A percentile compares a stretch with the other conserved stretches of the same genome.
Conservation (phyloP, 2,888 invertebrate species). For the Volucella inanis region DNA sequence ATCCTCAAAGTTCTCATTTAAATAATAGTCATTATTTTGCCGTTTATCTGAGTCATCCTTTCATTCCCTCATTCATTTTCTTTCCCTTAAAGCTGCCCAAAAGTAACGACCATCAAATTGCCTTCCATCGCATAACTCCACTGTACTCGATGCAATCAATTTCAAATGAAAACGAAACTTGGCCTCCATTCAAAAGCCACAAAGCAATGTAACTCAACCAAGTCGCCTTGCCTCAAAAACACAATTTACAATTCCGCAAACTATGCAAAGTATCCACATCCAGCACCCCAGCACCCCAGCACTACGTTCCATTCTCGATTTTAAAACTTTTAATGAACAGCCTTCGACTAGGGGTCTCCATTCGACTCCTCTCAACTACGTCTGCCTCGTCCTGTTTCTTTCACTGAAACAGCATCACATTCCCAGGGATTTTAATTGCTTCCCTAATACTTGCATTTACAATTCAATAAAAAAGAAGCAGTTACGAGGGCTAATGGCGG, state of each 20-base stretch:
- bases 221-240: slow-evolving; percentile 11
- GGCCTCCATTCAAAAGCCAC: slow-evolving; percentile 4
- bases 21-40: too few species aligned
- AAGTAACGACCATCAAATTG: slow-evolving; percentile 14
- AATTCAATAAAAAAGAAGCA: slow-evolving; percentile 55
- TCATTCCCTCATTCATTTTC: not conserved
- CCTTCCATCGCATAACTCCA: slow-evolving; percentile 7
- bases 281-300: not conserved
- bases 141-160: slow-evolving; percentile 42
- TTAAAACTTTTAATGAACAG: slow-evolving; percentile 63
- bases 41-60: not conserved
- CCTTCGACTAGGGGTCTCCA: slow-evolving; percentile 8
- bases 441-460: slow-evolving; percentile 69
- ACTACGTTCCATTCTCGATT: slow-evolving; percentile 28
- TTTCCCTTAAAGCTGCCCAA: not conserved
- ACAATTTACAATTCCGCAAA: slow-evolving; percentile 43
- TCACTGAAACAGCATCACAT: slow-evolving; percentile 22
- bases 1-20: too few species aligned
- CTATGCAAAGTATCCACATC: slow-evolving; percentile 38
- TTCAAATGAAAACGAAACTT: slow-evolving; percentile 43
- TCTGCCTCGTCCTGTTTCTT: not conserved
- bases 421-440: slow-evolving; percentile 65
- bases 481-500: slow-evolving; percentile 2
- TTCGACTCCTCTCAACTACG: too few species aligned
- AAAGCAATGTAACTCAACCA: slow-evolving; percentile 42